Base-by-base conservation (phyloP, 2,888 invertebrate species). In the Dastarcus helophoroides region DNA sequence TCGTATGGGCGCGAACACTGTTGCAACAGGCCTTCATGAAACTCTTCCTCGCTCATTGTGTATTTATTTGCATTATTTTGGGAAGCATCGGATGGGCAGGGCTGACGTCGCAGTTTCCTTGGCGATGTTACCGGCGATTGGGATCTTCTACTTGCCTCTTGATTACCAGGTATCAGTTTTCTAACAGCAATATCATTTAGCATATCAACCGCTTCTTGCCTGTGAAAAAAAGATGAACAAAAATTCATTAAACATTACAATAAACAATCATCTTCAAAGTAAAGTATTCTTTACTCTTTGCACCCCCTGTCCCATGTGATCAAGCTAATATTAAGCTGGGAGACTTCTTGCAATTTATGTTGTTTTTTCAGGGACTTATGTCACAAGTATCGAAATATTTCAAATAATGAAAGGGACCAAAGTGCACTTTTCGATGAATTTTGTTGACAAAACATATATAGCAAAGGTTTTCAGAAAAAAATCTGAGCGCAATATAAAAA, bases 121-220 rank as follows among this genome's bases (percentile, higher is more conserved):
- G 77, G 76, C 0, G 78, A 78, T 34, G 72, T 66, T 43, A 70
- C 71, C 3, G 77, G 75, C 1, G 73, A 73, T 11, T 67, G 61
- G 6, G 70, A 64, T 48, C 54, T 42, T 51, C 58, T 33, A 56
- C 55, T 47, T 53, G 52, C 47, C 52, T 57, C 54, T 29, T 51
- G 51, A 38, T 64, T 62, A 45, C 73, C 73, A 3, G 79, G 78
- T 5, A 78, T 73, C 40, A 80, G 67, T 42, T 83, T 77, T 22
- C 81, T 69, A 19, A 79, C 78, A 2, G 84, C 82, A 46, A 85
- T 65, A 59, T 85, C 85, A 54, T 79, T 81, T 28, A 86, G 64
- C 79, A 85, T 81, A 46, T 85, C 83, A 35, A 83, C 75, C 32
- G 86, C 86, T 67, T 86, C 85, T 64, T 83, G 76, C 55, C 82